Conservation (phyloP, 2,888 invertebrate species). For the Beris morrisii region DNA sequence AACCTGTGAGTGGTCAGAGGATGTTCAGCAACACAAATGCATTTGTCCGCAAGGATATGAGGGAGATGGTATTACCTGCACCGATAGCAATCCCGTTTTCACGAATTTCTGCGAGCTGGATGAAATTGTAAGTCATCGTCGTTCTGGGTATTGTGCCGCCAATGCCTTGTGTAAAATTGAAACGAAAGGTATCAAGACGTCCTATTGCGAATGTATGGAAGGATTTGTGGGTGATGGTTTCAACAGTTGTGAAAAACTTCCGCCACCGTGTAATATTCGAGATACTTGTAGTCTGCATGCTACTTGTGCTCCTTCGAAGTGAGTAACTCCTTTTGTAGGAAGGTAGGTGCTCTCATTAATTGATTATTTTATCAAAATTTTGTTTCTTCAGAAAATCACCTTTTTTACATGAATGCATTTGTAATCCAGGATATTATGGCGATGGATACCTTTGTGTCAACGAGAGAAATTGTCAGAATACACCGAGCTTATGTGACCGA, state of each 20-base stretch:
- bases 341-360: neutral
- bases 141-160: slow-evolving; percentile 63
- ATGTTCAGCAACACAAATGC: slow-evolving; percentile 65
- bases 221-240: slow-evolving; percentile 81
- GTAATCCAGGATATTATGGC: slow-evolving; percentile 73
- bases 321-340: neutral
- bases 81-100: slow-evolving; percentile 59
- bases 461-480: slow-evolving; percentile 70
- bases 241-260: slow-evolving; percentile 62
- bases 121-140: slow-evolving; percentile 40
- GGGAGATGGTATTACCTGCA: slow-evolving; percentile 80
- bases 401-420: slow-evolving; percentile 63
- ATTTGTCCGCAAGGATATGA: slow-evolving; percentile 81
- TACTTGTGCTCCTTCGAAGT: slow-evolving; percentile 61
- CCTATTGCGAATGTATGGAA: slow-evolving; percentile 79
- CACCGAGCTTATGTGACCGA: slow-evolving; percentile 74
- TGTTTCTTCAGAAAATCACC: slow-evolving; percentile 14
- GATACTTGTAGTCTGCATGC: slow-evolving; percentile 82
- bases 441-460: slow-evolving; percentile 78
- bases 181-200: slow-evolving; percentile 46
- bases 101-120: slow-evolving; percentile 61
- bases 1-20: slow-evolving; percentile 67
- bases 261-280: slow-evolving; percentile 69
- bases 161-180: slow-evolving; percentile 77
- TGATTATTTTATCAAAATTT: neutral